phyloP scores from a whole-genome alignment of 2,797 vertebrate genomes.

The Serranus cabrilla region DNA sequence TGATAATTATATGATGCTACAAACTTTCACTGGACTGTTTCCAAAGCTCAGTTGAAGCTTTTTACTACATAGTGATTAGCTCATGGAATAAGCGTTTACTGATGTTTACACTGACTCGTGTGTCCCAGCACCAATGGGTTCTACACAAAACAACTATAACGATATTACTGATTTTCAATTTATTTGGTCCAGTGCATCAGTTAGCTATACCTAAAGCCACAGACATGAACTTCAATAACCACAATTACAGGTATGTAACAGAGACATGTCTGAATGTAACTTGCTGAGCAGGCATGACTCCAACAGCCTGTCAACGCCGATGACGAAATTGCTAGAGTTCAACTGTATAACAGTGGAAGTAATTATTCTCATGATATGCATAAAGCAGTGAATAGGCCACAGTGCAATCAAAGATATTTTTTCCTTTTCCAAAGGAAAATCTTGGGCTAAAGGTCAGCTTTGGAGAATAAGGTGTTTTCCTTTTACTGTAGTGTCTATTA shows the following conservation, averaged over 20 bases:
- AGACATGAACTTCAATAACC: not conserved
- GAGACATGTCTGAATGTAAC: constrained; percentile 3
- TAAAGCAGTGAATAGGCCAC: not conserved
- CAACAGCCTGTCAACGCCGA: constrained; percentile 13
- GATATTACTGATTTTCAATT: not conserved
- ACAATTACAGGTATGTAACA: constrained; percentile 4
- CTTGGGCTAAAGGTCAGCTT: not conserved
- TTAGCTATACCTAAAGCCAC: not conserved
- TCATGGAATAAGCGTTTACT: constrained; percentile 40
- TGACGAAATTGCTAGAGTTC: not conserved
- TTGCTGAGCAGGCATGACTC: constrained; percentile 1
- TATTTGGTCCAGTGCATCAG: too few relatives aligned
- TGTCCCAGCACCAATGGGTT: constrained; percentile 9
- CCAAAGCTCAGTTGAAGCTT: constrained; percentile 12
- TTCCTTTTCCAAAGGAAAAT: not conserved
- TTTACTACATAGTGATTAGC: constrained; percentile 29
- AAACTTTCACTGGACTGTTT: constrained; percentile 19
- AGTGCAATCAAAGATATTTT: not conserved
- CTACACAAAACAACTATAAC: not conserved
- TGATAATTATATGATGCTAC: constrained; percentile 23
- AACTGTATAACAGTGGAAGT: not conserved
- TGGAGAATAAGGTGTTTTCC: constrained; percentile 1
- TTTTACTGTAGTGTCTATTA: not conserved
- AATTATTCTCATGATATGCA: not conserved
- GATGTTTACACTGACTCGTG: constrained; percentile 8